Conservation (phyloP, 2,888 invertebrate genomes). For the Eupithecia exiguata region DNA sequence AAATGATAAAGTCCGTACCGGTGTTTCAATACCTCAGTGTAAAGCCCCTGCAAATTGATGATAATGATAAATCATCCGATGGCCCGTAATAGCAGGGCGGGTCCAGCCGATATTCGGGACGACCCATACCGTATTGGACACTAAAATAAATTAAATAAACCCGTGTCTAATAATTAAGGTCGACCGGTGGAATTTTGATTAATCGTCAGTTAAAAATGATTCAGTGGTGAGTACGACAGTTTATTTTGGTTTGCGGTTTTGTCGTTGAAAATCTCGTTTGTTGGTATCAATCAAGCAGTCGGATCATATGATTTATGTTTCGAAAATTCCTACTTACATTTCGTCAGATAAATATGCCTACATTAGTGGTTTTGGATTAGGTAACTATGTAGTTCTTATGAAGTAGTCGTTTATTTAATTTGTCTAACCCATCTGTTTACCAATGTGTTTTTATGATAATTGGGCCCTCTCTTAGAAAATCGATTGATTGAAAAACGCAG, state of each 20-base stretch:
- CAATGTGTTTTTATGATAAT: neutral
- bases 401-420: neutral
- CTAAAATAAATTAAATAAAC: constrained; percentile 59
- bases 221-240: constrained; percentile 45
- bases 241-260: constrained; percentile 27
- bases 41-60: constrained; percentile 39
- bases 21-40: constrained; percentile 16
- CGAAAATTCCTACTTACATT: neutral
- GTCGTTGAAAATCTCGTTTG: constrained; percentile 13
- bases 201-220: constrained; percentile 48
- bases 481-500: too few relatives aligned
- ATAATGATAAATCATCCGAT: constrained; percentile 44
- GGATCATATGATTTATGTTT: neutral
- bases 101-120: constrained; percentile 46
- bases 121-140: constrained; percentile 50
- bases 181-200: constrained; percentile 58
- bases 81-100: constrained; percentile 49
- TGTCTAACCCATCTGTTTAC: too few relatives aligned
- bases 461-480: neutral
- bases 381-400: neutral
- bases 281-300: neutral
- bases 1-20: neutral
- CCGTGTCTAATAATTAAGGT: constrained; percentile 60
- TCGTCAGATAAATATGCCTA: neutral
- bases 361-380: neutral